Conservation (phyloP, 2,113 vertebrate species). For the Synchiropus splendidus region DNA sequence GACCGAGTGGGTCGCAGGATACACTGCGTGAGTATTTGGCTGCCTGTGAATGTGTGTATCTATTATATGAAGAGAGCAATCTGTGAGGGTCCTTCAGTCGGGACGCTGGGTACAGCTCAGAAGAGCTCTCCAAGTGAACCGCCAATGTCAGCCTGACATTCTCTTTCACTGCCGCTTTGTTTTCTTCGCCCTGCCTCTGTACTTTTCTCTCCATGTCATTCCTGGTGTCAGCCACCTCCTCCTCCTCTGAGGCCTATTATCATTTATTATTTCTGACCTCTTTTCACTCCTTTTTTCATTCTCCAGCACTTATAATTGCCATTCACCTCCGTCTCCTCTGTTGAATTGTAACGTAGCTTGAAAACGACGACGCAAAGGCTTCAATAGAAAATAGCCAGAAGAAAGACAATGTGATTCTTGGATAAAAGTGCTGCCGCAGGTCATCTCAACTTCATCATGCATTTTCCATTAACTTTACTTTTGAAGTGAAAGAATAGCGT, state of each 20-base stretch:
- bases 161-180: slow-evolving; percentile 23
- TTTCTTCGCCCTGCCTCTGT: slow-evolving; percentile 12
- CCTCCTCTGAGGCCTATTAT: slow-evolving; percentile 18
- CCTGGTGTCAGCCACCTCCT: too few species aligned
- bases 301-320: too few species aligned
- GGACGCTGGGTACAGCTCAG: slow-evolving; percentile 20
- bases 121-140: slow-evolving; percentile 42
- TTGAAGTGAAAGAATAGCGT: too few species aligned
- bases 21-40: slow-evolving; percentile 8
- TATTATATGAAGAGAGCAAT: slow-evolving; percentile 19
- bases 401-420: too few species aligned
- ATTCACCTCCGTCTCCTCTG: too few species aligned
- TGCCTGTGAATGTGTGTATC: slow-evolving; percentile 13
- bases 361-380: too few species aligned
- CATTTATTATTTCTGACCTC: slow-evolving; percentile 4
- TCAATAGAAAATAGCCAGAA: too few species aligned
- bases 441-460: too few species aligned
- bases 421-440: too few species aligned
- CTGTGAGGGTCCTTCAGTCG: slow-evolving; percentile 29
- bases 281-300: slow-evolving; percentile 13
- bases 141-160: slow-evolving; percentile 68
- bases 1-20: too few species aligned
- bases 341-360: too few species aligned
- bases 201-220: slow-evolving; percentile 23
- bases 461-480: too few species aligned